Evolutionary conservation across 2,888 invertebrate genomes (phyloP).

Genomic region (Caenorhabditis auriculariae): DNA sequence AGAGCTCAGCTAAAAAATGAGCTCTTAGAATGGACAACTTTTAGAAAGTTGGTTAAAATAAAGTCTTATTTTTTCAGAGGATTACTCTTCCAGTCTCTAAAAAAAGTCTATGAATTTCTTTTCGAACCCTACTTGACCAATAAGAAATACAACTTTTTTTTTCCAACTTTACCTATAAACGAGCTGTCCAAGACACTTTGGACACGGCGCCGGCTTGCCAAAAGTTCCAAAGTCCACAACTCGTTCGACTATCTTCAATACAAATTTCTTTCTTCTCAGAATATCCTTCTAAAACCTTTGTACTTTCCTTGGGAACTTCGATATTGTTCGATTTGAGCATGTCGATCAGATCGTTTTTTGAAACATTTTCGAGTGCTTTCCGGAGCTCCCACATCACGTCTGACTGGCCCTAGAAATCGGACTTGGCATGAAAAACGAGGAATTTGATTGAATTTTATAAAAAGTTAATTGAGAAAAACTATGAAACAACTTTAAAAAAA

Average conservation of each 20-base stretch:
- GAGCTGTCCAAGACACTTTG: constrained; percentile 72
- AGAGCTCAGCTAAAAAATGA: too few relatives aligned
- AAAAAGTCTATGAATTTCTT: too few relatives aligned
- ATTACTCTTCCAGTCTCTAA: too few relatives aligned
- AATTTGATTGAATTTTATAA: too few relatives aligned
- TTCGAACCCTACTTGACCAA: too few relatives aligned
- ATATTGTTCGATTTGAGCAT: constrained; percentile 78
- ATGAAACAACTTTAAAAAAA: too few relatives aligned
- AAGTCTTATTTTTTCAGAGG: too few relatives aligned
- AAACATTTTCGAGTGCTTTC: constrained; percentile 71
- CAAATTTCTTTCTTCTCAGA: neutral
- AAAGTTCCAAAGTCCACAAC: constrained; percentile 85
- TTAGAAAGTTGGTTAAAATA: too few relatives aligned
- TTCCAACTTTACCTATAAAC: constrained; percentile 18
- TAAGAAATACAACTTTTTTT: too few relatives aligned
- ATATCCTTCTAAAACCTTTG: neutral
- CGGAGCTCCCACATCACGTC: constrained; percentile 73
- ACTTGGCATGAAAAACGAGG: too few relatives aligned
- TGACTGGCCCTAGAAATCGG: constrained; percentile 75
- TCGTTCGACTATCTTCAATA: constrained; percentile 75
- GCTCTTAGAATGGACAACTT: too few relatives aligned
- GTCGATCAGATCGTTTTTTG: constrained; percentile 71
- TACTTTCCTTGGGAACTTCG: constrained; percentile 68
- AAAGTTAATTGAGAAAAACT: too few relatives aligned
- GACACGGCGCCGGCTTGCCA: constrained; percentile 79